These are phyloP conservation scores for Potamilus streckersoni DNA, from an alignment of 1,140 invertebrate genomes.

Conservation along the genomic window DNA sequence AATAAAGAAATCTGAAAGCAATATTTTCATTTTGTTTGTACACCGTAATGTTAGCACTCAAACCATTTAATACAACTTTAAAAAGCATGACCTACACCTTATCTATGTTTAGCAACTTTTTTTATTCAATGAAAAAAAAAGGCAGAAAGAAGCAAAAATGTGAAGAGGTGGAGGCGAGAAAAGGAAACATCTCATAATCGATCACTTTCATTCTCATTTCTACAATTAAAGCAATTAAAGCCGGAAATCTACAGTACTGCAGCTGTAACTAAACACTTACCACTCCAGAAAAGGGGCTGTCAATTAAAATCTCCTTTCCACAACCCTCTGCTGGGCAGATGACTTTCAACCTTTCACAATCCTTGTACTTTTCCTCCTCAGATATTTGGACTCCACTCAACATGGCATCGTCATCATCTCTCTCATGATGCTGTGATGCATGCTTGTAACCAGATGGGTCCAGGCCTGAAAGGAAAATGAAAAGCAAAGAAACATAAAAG, in stretches of 20 bases:
- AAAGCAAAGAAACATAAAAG: neutral
- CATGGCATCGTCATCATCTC: slow-evolving; percentile 69
- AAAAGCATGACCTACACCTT: too few species aligned
- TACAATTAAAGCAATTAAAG: neutral
- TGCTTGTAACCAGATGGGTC: slow-evolving; percentile 70
- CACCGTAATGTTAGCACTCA: neutral
- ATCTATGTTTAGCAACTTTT: too few species aligned
- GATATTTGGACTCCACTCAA: slow-evolving; percentile 70
- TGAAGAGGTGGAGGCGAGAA: neutral
- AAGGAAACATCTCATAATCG: neutral
- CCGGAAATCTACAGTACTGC: neutral
- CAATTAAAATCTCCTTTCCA: slow-evolving; percentile 66
- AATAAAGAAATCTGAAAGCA: neutral
- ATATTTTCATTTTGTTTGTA: neutral
- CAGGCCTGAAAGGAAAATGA: slow-evolving; percentile 60
- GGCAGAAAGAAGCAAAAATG: neutral
- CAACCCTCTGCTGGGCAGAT: slow-evolving; percentile 67
- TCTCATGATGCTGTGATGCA: slow-evolving; percentile 66
- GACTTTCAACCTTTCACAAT: slow-evolving; percentile 74
- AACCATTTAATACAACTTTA: neutral
- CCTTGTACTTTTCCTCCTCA: slow-evolving; percentile 80
- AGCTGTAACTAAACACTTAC: slow-evolving; percentile 41
- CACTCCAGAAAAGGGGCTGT: slow-evolving; percentile 60
- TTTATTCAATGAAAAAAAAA: too few species aligned
- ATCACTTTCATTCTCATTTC: neutral